A percentile compares a stretch with the other conserved stretches of the same genome.
These are phyloP conservation scores for Trichechus manatus DNA, from an alignment of 2,113 vertebrate species.

Conservation along the genomic window DNA sequence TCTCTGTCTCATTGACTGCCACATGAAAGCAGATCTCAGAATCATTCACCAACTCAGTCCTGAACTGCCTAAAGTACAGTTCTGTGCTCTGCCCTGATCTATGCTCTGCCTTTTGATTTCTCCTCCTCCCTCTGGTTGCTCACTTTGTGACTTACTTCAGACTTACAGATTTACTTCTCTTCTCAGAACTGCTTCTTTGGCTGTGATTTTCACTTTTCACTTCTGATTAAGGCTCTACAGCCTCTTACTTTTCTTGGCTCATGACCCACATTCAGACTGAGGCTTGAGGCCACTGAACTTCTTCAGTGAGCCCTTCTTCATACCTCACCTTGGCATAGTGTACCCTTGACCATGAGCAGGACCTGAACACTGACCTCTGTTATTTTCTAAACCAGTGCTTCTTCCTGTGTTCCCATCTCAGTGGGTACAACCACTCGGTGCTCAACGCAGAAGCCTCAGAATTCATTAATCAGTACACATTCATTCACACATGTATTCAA, in stretches of 20 bases:
- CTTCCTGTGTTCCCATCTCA: not conserved
- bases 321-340: not conserved
- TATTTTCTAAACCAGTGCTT: not conserved
- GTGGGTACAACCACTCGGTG: not conserved
- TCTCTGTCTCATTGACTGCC: not conserved
- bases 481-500: fast-evolving
- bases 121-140: not conserved
- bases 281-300: not conserved
- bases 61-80: not conserved
- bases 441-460: not conserved
- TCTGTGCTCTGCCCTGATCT: not conserved
- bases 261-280: not conserved
- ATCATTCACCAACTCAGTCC: not conserved
- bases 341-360: not conserved
- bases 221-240: not conserved
- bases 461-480: too few relatives aligned
- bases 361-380: not conserved
- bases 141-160: not conserved
- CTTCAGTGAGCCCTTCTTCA: not conserved
- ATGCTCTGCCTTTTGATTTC: fast-evolving
- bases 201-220: not conserved
- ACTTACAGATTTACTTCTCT: not conserved
- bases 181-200: not conserved
- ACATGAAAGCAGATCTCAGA: not conserved
- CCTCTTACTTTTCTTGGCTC: not conserved